Evolutionary conservation across 2,888 invertebrate species (phyloP).

Genomic region (Philereme vetulata): DNA sequence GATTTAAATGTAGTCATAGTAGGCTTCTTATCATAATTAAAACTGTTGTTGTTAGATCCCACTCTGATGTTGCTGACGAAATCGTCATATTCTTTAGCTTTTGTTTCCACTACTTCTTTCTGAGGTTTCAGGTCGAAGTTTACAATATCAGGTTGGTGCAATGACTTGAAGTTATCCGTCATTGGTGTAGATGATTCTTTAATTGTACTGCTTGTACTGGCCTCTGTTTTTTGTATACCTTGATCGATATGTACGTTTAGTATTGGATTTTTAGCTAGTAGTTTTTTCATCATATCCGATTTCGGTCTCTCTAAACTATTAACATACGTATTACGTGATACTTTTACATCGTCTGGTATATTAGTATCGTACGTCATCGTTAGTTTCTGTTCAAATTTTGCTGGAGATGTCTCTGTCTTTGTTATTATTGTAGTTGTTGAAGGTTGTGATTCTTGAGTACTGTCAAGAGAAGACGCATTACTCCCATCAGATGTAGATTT

Average conservation of each 20-base stretch:
- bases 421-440: conserved; percentile 42
- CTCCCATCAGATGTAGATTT: conserved; percentile 78
- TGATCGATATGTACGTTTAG: conserved; percentile 76
- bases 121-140: conserved; percentile 75
- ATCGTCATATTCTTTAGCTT: conserved; percentile 68
- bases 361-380: conserved; percentile 83
- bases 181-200: conserved; percentile 58
- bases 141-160: conserved; percentile 79
- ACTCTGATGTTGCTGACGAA: conserved; percentile 79
- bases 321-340: conserved; percentile 83
- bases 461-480: conserved; percentile 71
- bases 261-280: conserved; percentile 79
- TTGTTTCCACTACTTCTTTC: conserved; percentile 51
- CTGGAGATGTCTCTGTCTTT: conserved; percentile 53
- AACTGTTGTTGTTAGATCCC: conserved; percentile 74
- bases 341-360: conserved; percentile 86
- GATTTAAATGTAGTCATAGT: conserved; percentile 56
- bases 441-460: conserved; percentile 60
- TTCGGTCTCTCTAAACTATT: conserved; percentile 86
- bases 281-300: conserved; percentile 84
- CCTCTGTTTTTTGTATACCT: conserved; percentile 58
- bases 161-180: conserved; percentile 73
- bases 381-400: conserved; percentile 73
- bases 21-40: conserved; percentile 65
- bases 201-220: conserved; percentile 60